Conservation (phyloP, 2,113 vertebrate species). For the Solea solea region DNA sequence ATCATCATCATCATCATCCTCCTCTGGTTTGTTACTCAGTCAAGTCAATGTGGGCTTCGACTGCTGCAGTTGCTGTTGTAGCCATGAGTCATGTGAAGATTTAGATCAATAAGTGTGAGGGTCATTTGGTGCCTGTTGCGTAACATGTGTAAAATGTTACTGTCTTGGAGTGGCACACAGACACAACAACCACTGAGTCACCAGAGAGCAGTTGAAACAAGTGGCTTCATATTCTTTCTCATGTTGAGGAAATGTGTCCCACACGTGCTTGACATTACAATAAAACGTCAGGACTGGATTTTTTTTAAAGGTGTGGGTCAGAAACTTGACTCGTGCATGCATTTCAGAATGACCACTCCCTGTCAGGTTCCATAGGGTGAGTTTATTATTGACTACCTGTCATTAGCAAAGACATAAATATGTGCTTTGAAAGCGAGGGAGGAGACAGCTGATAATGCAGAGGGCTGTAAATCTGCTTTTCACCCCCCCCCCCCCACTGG, state of each 20-base stretch:
- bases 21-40: constrained; percentile 19
- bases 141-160: constrained; percentile 46
- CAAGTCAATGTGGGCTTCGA: constrained; percentile 4
- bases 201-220: constrained; percentile 6
- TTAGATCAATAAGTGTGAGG: constrained; percentile 42
- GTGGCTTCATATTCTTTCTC: not conserved
- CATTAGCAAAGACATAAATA: constrained; percentile 46
- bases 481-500: not conserved
- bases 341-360: constrained; percentile 36
- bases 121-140: constrained; percentile 29
- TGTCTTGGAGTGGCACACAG: constrained; percentile 40
- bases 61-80: constrained; percentile 1
- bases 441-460: constrained; percentile 52
- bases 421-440: constrained; percentile 33
- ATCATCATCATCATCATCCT: constrained; percentile 9
- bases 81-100: constrained; percentile 52
- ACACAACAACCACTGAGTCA: constrained; percentile 68
- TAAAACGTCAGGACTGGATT: constrained; percentile 1
- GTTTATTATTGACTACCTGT: constrained; percentile 51
- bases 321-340: constrained; percentile 7
- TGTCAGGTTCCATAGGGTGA: constrained; percentile 29
- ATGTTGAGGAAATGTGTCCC: constrained; percentile 7
- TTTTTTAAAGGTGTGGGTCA: constrained; percentile 20
- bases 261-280: not conserved
- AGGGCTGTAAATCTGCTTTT: constrained; percentile 43